phyloP scores from a whole-genome alignment of 2,113 vertebrate genomes.

The Syngnathus floridae region DNA sequence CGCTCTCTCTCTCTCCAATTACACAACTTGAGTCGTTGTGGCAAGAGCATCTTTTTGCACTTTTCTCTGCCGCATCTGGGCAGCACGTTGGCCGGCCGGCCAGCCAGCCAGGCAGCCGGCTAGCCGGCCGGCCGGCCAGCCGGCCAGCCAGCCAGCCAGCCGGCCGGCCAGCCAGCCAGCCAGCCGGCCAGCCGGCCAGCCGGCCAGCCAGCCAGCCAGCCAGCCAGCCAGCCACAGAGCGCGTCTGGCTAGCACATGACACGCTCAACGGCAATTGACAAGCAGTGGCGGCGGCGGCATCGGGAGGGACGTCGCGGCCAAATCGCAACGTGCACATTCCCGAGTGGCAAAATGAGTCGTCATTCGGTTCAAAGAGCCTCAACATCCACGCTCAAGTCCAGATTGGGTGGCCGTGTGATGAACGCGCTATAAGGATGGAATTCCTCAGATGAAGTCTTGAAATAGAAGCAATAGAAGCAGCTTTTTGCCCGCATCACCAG shows the following conservation, averaged over 20 bases:
- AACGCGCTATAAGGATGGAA: conserved; percentile 42
- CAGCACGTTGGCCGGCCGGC: no score
- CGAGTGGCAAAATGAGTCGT: conserved; percentile 16
- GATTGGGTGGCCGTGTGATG: conserved; percentile 59
- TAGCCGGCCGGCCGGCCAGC: conserved; percentile 39
- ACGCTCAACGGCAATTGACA: conserved; percentile 59
- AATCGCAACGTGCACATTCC: conserved; percentile 30
- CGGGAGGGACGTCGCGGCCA: conserved; percentile 9
- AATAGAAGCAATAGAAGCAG: conserved; percentile 36
- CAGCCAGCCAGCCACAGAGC: conserved; percentile 33
- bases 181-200: conserved; percentile 39
- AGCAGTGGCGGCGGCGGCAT: conserved; percentile 28
- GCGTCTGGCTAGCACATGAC: conserved; percentile 56
- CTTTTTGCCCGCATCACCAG: conserved; percentile 42
- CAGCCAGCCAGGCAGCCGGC: conserved; percentile 32
- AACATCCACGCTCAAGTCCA: conserved; percentile 59
- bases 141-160: conserved; percentile 34
- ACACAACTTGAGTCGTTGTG: conserved; percentile 55
- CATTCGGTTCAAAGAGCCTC: conserved; percentile 9
- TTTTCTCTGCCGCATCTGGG: conserved; percentile 56
- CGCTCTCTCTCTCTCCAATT: conserved; percentile 44
- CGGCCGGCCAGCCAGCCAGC: conserved; percentile 36
- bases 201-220: conserved; percentile 27
- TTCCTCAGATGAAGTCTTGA: conserved; percentile 49
- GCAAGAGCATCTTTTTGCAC: conserved; percentile 61